These are phyloP conservation scores for Elymnias hypermnestra DNA, from an alignment of 1,140 invertebrate species.

Conservation along the genomic window DNA sequence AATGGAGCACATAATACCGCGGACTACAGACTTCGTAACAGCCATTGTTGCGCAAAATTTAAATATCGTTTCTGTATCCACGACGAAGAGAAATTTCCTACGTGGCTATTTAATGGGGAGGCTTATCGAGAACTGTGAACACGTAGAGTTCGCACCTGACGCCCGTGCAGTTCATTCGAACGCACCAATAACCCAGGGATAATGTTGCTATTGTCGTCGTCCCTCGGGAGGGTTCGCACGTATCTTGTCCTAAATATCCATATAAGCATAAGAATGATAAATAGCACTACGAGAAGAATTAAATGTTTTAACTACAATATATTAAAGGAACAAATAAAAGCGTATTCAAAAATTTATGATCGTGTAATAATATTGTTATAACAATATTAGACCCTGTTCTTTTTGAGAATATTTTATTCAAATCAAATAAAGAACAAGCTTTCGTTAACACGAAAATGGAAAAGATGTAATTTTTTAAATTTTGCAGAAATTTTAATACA, in stretches of 20 bases:
- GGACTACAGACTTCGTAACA: conserved; percentile 59
- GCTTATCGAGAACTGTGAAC: conserved; percentile 34
- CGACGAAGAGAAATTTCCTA: conserved; percentile 15
- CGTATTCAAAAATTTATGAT: no score
- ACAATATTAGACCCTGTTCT: no score
- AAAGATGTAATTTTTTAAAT: no score
- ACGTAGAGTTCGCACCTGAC: conserved; percentile 37
- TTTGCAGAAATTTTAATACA: no score
- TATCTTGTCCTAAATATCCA: conserved; percentile 56
- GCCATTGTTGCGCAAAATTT: conserved; percentile 42
- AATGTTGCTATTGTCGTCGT: conserved; percentile 65
- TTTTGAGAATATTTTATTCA: no score
- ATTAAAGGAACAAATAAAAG: no score
- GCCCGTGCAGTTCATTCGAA: conserved; percentile 56
- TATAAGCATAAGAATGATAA: conserved; percentile 49
- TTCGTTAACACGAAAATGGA: no score
- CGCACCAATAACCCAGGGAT: conserved; percentile 59
- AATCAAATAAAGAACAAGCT: no score
- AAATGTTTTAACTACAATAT: no score
- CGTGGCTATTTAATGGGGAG: conserved; percentile 30
- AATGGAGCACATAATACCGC: conserved; percentile 66
- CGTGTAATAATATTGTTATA: no score
- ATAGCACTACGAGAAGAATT: no score
- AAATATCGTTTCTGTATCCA: conserved; percentile 19
- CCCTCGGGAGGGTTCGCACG: conserved; percentile 51